A percentile compares a stretch with the other conserved stretches of the same genome.
Conservation (phyloP, 1,140 invertebrate species). For the Lysiphlebus fabarum region DNA sequence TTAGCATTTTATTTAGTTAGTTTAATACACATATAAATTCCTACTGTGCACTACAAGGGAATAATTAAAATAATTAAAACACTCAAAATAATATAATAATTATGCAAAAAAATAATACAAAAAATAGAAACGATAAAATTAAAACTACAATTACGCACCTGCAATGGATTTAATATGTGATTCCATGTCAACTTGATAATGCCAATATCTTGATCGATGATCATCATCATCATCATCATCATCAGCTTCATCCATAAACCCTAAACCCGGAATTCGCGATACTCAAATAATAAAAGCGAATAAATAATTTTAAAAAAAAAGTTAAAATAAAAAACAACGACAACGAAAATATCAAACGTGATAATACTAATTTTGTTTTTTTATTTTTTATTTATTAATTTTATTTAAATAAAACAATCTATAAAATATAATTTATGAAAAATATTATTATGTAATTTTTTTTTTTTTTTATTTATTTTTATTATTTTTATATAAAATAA, state of each 20-base stretch:
- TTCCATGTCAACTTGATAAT: slow-evolving; percentile 16
- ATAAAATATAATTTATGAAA: no score
- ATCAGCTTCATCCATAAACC: slow-evolving; percentile 33
- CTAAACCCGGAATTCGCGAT: slow-evolving; percentile 33
- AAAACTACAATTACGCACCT: slow-evolving; percentile 7
- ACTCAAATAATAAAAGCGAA: slow-evolving; percentile 39
- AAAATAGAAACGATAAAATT: neutral
- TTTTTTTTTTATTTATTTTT: neutral
- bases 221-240: slow-evolving; percentile 27
- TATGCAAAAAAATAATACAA: neutral
- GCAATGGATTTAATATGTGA: neutral
- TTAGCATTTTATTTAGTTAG: no score
- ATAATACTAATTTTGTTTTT: slow-evolving; percentile 7
- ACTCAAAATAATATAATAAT: no score
- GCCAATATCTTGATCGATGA: slow-evolving; percentile 24
- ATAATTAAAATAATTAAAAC: no score
- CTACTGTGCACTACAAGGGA: no score
- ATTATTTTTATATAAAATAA: slow-evolving; percentile 38
- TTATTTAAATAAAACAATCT: no score
- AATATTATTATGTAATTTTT: no score
- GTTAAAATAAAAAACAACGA: slow-evolving; percentile 40
- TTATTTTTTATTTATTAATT: neutral
- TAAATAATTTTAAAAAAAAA: slow-evolving; percentile 41
- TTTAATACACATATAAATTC: no score
- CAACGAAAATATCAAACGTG: slow-evolving; percentile 29